Conservation (phyloP, 2,797 vertebrate genomes). For the Sebastes steindachneri region DNA sequence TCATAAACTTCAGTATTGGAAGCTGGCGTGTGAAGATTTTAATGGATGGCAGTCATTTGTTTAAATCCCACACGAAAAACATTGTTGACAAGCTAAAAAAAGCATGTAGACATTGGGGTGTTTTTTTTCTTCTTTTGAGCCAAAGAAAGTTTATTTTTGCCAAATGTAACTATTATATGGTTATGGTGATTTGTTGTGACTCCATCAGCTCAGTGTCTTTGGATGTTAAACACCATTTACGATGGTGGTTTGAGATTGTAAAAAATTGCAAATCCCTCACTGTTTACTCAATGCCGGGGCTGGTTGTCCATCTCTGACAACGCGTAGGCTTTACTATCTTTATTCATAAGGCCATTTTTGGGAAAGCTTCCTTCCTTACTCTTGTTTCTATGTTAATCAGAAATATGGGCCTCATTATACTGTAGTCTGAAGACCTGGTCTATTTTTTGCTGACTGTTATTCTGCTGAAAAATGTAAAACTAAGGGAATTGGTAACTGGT, state of each 20-base stretch:
- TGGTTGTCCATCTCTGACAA: slow-evolving; percentile 32
- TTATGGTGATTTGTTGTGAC: slow-evolving; percentile 10
- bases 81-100: background rate
- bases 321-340: slow-evolving; percentile 45
- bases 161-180: background rate
- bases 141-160: background rate
- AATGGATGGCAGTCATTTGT: background rate
- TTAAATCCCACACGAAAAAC: background rate
- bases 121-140: background rate
- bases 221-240: slow-evolving; percentile 25
- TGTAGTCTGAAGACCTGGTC: background rate
- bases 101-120: background rate
- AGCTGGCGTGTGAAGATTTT: background rate
- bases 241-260: slow-evolving; percentile 12
- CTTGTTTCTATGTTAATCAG: slow-evolving; percentile 45
- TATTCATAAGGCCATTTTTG: slow-evolving; percentile 47
- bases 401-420: slow-evolving; percentile 37
- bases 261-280: slow-evolving; percentile 46
- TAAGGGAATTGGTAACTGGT: slow-evolving; percentile 1
- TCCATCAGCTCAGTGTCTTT: slow-evolving; percentile 18
- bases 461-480: background rate
- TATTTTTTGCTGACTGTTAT: slow-evolving; percentile 25
- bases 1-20: background rate
- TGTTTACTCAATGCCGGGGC: slow-evolving; percentile 7
- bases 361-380: slow-evolving; percentile 43